A percentile compares a stretch with the other conserved stretches of the same genome.
Conservation (phyloP, 2,888 invertebrate genomes). For the Peribatodes rhomboidaria region DNA sequence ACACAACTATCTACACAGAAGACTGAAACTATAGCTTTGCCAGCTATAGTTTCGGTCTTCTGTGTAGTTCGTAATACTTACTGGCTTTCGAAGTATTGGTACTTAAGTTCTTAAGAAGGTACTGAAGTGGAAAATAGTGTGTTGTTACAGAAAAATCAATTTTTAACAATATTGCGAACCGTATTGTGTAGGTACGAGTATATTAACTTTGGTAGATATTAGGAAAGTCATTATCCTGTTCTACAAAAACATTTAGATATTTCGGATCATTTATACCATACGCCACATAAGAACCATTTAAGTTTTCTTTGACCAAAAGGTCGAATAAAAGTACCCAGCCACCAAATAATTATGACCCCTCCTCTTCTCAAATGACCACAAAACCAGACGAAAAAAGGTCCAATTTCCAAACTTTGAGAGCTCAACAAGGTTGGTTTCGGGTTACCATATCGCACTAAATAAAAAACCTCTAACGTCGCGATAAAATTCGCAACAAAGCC, state of each 20-base stretch:
- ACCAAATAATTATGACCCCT: slow-evolving; percentile 43
- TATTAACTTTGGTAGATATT: background rate
- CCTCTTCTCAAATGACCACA: slow-evolving; percentile 25
- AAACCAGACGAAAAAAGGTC: slow-evolving; percentile 9
- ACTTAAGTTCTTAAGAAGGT: no score
- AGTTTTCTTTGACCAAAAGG: slow-evolving; percentile 61
- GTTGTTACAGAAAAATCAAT: no score
- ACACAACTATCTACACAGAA: no score
- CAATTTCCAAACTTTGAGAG: slow-evolving; percentile 30
- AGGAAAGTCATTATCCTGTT: slow-evolving; percentile 17
- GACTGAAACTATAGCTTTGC: no score
- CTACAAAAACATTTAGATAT: slow-evolving; percentile 36
- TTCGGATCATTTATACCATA: slow-evolving; percentile 47
- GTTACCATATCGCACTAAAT: slow-evolving; percentile 61
- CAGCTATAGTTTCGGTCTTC: no score
- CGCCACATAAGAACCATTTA: slow-evolving; percentile 57
- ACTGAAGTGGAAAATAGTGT: no score
- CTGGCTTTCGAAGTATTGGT: no score
- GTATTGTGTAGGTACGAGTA: no score
- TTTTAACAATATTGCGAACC: no score
- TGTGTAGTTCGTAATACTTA: no score
- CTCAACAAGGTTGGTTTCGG: slow-evolving; percentile 40
- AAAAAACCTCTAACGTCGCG: slow-evolving; percentile 69
- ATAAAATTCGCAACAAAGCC: slow-evolving; percentile 73
- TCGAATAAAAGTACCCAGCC: slow-evolving; percentile 55